Conservation (phyloP, 1,140 invertebrate genomes). For the Lerema accius region DNA sequence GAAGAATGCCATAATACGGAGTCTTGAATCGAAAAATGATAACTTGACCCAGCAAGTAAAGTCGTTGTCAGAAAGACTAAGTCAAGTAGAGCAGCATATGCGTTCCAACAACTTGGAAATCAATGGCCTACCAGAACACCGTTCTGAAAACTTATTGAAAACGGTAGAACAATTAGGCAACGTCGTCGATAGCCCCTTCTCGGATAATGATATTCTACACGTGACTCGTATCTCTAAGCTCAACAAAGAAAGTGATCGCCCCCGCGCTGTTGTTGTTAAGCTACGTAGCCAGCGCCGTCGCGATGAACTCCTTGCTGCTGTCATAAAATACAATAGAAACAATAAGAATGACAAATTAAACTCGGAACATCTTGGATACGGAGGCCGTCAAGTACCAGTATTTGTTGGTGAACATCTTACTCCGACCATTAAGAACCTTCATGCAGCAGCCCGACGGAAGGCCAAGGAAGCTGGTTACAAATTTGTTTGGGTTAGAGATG, state of each 20-base stretch:
- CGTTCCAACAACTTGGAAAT: slow-evolving; percentile 31
- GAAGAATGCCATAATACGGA: background rate
- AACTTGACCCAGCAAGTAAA: background rate
- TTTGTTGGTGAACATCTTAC: slow-evolving; percentile 31
- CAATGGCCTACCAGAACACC: slow-evolving; percentile 33
- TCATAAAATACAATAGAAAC: slow-evolving; percentile 34
- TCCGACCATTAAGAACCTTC: slow-evolving; percentile 28
- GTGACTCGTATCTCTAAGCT: slow-evolving; percentile 30
- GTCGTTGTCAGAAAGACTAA: slow-evolving; percentile 3
- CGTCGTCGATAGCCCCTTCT: slow-evolving; percentile 9
- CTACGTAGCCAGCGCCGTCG: slow-evolving; percentile 5
- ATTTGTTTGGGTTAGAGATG: slow-evolving; percentile 30
- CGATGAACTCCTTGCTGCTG: slow-evolving; percentile 32
- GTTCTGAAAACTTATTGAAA: slow-evolving; percentile 28
- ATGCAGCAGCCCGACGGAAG: slow-evolving; percentile 25
- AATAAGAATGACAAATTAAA: slow-evolving; percentile 36
- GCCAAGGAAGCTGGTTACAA: slow-evolving; percentile 32
- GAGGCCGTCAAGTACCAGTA: slow-evolving; percentile 7
- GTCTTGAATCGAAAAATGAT: background rate
- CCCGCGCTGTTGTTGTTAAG: slow-evolving; percentile 27
- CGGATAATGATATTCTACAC: slow-evolving; percentile 14
- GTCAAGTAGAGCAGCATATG: slow-evolving; percentile 17
- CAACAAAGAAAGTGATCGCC: slow-evolving; percentile 17
- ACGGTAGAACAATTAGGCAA: slow-evolving; percentile 4
- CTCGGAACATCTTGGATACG: slow-evolving; percentile 21